These are phyloP conservation scores for Ischnus inquisitorius DNA, from an alignment of 2,888 invertebrate species.

Conservation along the genomic window DNA sequence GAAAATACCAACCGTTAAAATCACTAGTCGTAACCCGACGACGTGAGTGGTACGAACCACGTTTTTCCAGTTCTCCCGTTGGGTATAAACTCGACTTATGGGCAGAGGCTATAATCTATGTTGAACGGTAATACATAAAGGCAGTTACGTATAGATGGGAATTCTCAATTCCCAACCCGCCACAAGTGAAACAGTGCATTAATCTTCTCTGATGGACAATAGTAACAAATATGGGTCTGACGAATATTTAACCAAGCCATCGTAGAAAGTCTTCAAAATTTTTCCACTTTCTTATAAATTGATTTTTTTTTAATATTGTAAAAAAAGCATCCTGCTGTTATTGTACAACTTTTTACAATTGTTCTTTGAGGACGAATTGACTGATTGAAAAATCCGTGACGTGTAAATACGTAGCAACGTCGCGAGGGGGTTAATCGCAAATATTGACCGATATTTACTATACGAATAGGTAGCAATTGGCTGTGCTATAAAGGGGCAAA, in stretches of 20 bases:
- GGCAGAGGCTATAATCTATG: not conserved
- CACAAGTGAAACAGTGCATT: too few relatives aligned
- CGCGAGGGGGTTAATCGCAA: not conserved
- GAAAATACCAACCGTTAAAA: slow-evolving; percentile 62
- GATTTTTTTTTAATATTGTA: too few relatives aligned
- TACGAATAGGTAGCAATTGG: slow-evolving; percentile 3
- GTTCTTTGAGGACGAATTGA: not conserved
- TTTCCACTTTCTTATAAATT: too few relatives aligned
- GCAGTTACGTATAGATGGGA: too few relatives aligned
- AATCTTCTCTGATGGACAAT: too few relatives aligned
- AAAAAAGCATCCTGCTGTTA: too few relatives aligned
- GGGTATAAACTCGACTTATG: slow-evolving; percentile 22
- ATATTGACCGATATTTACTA: not conserved
- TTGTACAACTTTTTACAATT: not conserved
- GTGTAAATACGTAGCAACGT: not conserved
- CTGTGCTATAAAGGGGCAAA: slow-evolving; percentile 1
- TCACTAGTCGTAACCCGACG: slow-evolving; percentile 60
- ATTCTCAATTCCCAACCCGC: too few relatives aligned
- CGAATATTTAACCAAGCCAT: too few relatives aligned
- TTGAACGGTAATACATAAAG: too few relatives aligned
- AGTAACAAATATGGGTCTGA: too few relatives aligned
- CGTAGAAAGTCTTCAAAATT: too few relatives aligned
- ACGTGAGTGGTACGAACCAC: slow-evolving; percentile 56
- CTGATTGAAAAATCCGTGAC: not conserved
- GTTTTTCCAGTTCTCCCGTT: slow-evolving; percentile 38